phyloP scores from a whole-genome alignment of 1,140 invertebrate species.

The Scylla paramamosain region DNA sequence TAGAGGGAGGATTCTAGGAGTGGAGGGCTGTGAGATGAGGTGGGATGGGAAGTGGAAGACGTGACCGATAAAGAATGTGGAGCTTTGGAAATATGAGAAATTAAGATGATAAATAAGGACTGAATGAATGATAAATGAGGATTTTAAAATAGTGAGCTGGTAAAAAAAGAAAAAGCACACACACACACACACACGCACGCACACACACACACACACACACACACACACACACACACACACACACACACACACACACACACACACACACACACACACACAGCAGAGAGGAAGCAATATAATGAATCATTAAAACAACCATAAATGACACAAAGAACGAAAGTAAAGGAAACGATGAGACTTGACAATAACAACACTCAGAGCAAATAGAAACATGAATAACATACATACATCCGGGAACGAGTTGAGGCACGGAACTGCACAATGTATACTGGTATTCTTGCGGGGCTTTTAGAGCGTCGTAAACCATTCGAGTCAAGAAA shows the following conservation, averaged over 20 bases:
- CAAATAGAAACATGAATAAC: neutral
- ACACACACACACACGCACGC: no score
- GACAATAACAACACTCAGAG: neutral
- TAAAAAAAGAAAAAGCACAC: neutral
- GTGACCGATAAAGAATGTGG: neutral
- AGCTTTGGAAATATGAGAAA: neutral
- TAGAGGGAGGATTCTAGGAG: no score
- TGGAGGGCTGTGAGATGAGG: neutral
- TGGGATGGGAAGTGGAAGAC: neutral
- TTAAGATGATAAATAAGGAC: neutral
- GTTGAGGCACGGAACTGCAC: neutral
- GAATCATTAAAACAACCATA: neutral
- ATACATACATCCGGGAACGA: neutral
- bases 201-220: no score
- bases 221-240: neutral
- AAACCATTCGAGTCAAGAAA: neutral
- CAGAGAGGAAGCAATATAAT: neutral
- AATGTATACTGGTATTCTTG: no score
- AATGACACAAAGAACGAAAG: neutral
- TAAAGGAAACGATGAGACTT: neutral
- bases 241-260: conserved; percentile 41
- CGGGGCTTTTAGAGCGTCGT: neutral
- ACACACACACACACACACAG: conserved; percentile 36
- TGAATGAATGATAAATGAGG: no score
- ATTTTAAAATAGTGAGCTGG: no score